A percentile compares a stretch with the other conserved stretches of the same genome.
phyloP scores from a whole-genome alignment of 2,797 vertebrate genomes.

The Pterois miles region DNA sequence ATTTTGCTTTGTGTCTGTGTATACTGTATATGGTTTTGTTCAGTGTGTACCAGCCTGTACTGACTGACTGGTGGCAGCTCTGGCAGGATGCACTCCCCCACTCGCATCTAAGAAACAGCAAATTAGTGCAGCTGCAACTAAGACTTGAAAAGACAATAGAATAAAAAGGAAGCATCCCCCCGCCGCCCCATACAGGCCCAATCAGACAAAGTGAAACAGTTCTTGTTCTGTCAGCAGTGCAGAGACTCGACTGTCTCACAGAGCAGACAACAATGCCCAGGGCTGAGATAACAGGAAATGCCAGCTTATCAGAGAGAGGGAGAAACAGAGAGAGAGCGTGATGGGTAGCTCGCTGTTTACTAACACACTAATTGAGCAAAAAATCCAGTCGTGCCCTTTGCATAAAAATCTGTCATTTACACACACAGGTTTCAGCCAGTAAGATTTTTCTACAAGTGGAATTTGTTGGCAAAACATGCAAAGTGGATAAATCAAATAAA shows the following conservation, averaged over 20 bases:
- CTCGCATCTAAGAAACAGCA: slow-evolving; percentile 54
- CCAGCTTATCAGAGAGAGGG: slow-evolving; percentile 77
- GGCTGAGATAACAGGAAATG: slow-evolving; percentile 84
- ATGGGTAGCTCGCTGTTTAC: slow-evolving; percentile 58
- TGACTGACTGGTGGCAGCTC: slow-evolving; percentile 30
- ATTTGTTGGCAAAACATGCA: slow-evolving; percentile 54
- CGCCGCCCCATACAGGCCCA: slow-evolving; percentile 45
- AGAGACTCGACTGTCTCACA: slow-evolving; percentile 63
- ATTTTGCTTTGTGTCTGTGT: background rate
- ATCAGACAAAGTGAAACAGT: slow-evolving; percentile 67
- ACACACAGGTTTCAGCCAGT: slow-evolving; percentile 1
- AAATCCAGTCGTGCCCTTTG: slow-evolving; percentile 28
- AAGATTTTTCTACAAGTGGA: slow-evolving; percentile 7
- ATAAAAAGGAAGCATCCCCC: slow-evolving; percentile 47
- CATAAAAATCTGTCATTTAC: slow-evolving; percentile 25
- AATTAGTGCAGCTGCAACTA: slow-evolving; percentile 71
- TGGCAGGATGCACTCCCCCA: slow-evolving; percentile 44
- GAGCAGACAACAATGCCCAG: slow-evolving; percentile 77
- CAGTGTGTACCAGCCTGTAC: slow-evolving; percentile 1
- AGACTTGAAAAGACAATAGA: slow-evolving; percentile 65
- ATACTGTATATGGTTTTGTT: background rate
- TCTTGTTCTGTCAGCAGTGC: slow-evolving; percentile 72
- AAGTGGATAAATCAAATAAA: slow-evolving; percentile 63
- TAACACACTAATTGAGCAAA: slow-evolving; percentile 45
- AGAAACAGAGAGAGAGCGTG: slow-evolving; percentile 49